Evolutionary conservation across 2,888 invertebrate species (phyloP), one percentile per base, ranked within the genome.

Genomic region (Spisula solida): DNA sequence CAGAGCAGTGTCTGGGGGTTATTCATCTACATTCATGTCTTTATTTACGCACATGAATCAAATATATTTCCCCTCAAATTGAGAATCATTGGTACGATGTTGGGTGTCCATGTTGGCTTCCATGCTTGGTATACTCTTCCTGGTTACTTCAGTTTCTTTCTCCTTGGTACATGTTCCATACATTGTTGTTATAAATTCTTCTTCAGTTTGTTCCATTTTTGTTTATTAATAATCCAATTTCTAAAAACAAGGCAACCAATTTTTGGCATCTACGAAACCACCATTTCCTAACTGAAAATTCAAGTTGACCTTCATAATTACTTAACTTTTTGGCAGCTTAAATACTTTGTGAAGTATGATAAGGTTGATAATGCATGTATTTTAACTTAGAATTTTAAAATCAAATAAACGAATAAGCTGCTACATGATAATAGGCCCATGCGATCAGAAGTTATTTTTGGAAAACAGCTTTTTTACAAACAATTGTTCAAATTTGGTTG

Each of bases 291-390:
- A 6, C n/a, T 66, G 60, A 66, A 20, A 25, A 4, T 66, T 25
- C 4, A n/a, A 10, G 25, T n/a, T 79, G 20, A 79, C 41, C 0
- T n/a, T n/a, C n/a, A n/a, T n/a, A n/a, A n/a, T n/a, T n/a, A n/a
- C n/a, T n/a, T n/a, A n/a, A n/a, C n/a, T 79, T 79, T 16, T 78
- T 81, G 81, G 47, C 29, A 48, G 81, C 81, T 47, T 20, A 29
- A 1, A 25, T 51, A 20, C 20, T n/a, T 0, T 79, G 51, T 81
- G 41, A 48, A 81, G 18, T 81, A 51, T 48, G 81, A 41, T 8
- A 41, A 29, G 31, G 81, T 81, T 48, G 60, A 25, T 66, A 66
- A 66, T 66, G 25, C 2, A 25, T 60, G 60, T 66, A 66, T 25
- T 25, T 66, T 66, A 66, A 66, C 25, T 25, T 5, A 25, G 25